Conservation (phyloP, 2,888 invertebrate genomes). For the Hymenopus coronatus region DNA sequence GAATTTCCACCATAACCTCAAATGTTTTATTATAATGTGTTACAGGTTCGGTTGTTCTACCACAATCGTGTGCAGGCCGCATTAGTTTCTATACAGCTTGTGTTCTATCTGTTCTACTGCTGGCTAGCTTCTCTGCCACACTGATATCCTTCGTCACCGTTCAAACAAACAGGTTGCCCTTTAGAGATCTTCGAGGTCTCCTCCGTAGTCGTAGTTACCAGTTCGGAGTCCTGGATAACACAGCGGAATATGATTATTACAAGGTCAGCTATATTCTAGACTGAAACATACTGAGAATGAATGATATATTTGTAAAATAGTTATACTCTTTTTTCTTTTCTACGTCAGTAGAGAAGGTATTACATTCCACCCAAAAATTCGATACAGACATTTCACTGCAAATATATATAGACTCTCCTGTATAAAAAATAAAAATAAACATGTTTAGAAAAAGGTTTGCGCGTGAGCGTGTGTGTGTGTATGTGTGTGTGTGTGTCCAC, state of each 20-base stretch:
- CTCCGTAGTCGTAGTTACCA: conserved; percentile 39
- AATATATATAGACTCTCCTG: too few species aligned
- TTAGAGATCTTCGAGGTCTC: conserved; percentile 40
- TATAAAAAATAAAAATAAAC: too few species aligned
- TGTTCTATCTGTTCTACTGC: conserved; percentile 38
- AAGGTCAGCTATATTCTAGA: neutral
- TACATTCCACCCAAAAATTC: too few species aligned
- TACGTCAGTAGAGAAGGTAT: too few species aligned
- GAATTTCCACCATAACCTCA: neutral
- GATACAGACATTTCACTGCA: too few species aligned
- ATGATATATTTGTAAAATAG: too few species aligned
- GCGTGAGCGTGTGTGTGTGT: too few species aligned
- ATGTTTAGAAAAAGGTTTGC: too few species aligned
- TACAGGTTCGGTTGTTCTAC: conserved; percentile 1
- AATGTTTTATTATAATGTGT: neutral
- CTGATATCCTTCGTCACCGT: conserved; percentile 40
- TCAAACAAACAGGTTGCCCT: conserved; percentile 37
- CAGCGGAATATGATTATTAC: neutral
- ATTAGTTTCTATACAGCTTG: conserved; percentile 40
- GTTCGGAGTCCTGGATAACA: conserved; percentile 32
- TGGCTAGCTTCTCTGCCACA: conserved; percentile 41
- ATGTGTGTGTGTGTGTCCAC: too few species aligned
- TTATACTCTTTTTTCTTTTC: too few species aligned
- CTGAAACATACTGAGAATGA: too few species aligned
- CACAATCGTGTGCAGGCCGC: conserved; percentile 34